Base-by-base conservation (phyloP, 1,140 invertebrate genomes). In the Ips typographus region DNA sequence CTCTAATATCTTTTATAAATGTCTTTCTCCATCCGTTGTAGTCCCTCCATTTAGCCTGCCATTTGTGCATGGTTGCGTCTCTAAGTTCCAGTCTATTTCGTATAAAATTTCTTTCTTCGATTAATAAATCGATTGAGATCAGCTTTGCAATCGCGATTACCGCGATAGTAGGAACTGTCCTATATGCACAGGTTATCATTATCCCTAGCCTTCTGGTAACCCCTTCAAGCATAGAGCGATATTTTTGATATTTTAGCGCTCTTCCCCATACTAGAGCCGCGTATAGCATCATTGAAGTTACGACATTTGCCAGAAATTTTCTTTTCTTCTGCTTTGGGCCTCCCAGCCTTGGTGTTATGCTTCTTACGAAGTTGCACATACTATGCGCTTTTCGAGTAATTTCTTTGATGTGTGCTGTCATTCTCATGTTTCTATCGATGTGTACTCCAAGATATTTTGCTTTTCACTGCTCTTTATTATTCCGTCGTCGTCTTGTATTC, bases 1-100 rank as follows among this genome's bases (percentile, higher is more conserved):
- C 8, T 42, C 47, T 60, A 1, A 75, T 42, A 1, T 74, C 8
- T 3, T 22, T 37, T 1, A 76, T 75, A 22, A 75, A 43, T 43
- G 47, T 57, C 22, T 52, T 59, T 0, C 74, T 76, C 73, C 75
- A 76, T 65, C 65, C 65, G 4, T 51, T 73, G 40, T 58, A 58
- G 6, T 37, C 36, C 6, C 5, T 7, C 64, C 70, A 71, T 62
- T 49, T 42, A 6, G 22, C 40, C 38, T 66, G 63, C 64, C 70
- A 71, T 59, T 55, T 4, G 36, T 55, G 6, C 5, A 55, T 4
- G 36, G 43, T 47, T 4, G n/a, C 41, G 3, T 61, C 49, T 40
- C 44, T 47, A 4, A 5, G 7, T 55, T 55, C 52, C 1, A 37
- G 36, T 47, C 4, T 39, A 38, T 49, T 64, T 55, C 7, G 41